Conservation (phyloP, 1,140 invertebrate genomes). For the Eumaeus atala region DNA sequence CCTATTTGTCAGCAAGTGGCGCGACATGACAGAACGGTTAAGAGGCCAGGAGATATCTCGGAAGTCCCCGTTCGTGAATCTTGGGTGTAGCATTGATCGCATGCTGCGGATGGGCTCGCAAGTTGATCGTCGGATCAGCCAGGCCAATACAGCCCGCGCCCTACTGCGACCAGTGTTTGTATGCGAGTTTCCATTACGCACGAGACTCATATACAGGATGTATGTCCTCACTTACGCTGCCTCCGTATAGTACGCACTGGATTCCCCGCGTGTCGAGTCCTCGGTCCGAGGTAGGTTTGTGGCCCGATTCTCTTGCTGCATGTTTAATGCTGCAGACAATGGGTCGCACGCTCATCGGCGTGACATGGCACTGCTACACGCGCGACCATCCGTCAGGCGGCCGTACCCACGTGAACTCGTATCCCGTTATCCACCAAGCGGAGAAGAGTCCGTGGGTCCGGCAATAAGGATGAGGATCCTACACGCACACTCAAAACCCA, state of each 20-base stretch:
- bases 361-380: constrained; percentile 1
- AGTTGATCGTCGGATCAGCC: neutral
- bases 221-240: neutral
- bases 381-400: neutral
- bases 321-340: neutral
- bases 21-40: neutral
- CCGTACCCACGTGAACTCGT: constrained; percentile 7
- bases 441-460: too few species aligned
- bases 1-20: neutral
- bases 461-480: too few species aligned
- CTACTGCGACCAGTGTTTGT: neutral
- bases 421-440: neutral
- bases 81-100: neutral
- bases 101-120: neutral
- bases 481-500: too few species aligned
- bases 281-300: neutral
- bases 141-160: neutral
- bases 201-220: neutral
- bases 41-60: neutral
- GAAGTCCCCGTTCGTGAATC: neutral
- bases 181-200: neutral
- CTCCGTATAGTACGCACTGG: neutral
- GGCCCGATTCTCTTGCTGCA: neutral
- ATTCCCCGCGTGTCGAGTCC: neutral
- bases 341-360: neutral